phyloP scores from a whole-genome alignment of 2,113 vertebrate species.

The Myxocyprinus asiaticus region DNA sequence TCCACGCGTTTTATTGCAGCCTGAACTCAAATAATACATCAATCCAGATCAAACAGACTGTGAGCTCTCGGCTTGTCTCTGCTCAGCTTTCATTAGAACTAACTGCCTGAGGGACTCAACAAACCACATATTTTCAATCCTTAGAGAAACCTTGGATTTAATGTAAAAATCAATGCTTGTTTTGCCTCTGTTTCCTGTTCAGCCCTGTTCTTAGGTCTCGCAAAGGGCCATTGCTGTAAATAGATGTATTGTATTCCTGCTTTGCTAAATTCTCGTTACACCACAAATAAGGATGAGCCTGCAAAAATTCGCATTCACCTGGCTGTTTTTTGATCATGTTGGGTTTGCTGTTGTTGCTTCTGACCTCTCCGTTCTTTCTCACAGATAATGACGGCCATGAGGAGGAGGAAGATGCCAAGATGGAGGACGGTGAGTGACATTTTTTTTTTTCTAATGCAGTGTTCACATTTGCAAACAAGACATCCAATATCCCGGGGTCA shows the following conservation, averaged over 20 bases:
- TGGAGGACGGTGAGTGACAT: slow-evolving; percentile 73
- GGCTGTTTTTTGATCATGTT: slow-evolving; percentile 27
- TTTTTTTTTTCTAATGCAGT: slow-evolving; percentile 7
- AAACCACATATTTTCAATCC: slow-evolving; percentile 44
- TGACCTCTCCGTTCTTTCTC: slow-evolving; percentile 40
- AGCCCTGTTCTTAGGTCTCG: slow-evolving; percentile 8
- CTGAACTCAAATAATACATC: slow-evolving; percentile 38
- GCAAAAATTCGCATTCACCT: neutral
- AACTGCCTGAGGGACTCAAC: slow-evolving; percentile 36
- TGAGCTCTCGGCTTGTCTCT: slow-evolving; percentile 34
- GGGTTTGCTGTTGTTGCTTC: neutral
- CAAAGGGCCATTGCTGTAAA: slow-evolving; percentile 1
- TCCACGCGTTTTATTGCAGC: slow-evolving; percentile 33
- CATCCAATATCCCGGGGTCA: slow-evolving; percentile 4
- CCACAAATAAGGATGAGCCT: neutral
- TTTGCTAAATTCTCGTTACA: slow-evolving; percentile 27
- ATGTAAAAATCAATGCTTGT: slow-evolving; percentile 42
- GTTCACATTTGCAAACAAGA: slow-evolving; percentile 26
- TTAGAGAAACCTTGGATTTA: slow-evolving; percentile 40
- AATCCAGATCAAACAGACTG: slow-evolving; percentile 42
- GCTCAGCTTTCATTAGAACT: slow-evolving; percentile 29
- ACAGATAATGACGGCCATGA: slow-evolving; percentile 67
- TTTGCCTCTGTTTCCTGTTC: slow-evolving; percentile 32
- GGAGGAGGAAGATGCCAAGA: slow-evolving; percentile 65
- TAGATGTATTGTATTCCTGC: slow-evolving; percentile 16